phyloP scores from a whole-genome alignment of 2,113 vertebrate species.

The Aldabrachelys gigantea region DNA sequence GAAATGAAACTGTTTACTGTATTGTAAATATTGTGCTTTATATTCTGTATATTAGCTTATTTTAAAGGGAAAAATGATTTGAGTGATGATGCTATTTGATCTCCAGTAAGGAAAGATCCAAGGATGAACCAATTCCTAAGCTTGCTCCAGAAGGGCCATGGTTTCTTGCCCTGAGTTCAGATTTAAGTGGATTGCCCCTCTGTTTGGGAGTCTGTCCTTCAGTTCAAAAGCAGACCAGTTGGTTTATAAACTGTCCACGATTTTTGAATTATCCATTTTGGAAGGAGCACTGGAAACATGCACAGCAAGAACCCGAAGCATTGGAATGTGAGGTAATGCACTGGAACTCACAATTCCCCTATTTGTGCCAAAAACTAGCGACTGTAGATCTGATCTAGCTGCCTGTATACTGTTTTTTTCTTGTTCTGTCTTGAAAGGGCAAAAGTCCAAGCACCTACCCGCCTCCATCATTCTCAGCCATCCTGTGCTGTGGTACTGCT shows the following conservation, averaged over 20 bases:
- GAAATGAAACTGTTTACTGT: slow-evolving; percentile 74
- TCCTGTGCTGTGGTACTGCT: accelerated
- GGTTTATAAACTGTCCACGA: background rate
- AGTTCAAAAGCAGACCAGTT: accelerated
- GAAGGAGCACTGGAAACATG: background rate
- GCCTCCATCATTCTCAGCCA: accelerated
- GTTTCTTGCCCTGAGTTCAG: background rate
- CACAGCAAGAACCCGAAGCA: background rate
- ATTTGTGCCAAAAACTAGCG: slow-evolving; percentile 62
- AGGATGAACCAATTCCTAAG: background rate
- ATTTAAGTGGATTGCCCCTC: background rate
- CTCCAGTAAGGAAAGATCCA: background rate
- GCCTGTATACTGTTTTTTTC: accelerated
- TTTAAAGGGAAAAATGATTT: slow-evolving; percentile 75
- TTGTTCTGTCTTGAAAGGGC: background rate
- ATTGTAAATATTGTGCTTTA: slow-evolving; percentile 83
- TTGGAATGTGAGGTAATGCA: background rate
- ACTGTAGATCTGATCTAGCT: background rate
- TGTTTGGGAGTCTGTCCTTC: background rate
- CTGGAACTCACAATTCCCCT: background rate
- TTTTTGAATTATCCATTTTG: background rate
- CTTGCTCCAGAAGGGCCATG: background rate
- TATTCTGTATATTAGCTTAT: slow-evolving; percentile 85
- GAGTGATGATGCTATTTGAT: slow-evolving; percentile 9
- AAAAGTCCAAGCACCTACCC: background rate